phyloP scores from a whole-genome alignment of 2,797 vertebrate genomes.

The Catamblyrhynchus diadema region DNA sequence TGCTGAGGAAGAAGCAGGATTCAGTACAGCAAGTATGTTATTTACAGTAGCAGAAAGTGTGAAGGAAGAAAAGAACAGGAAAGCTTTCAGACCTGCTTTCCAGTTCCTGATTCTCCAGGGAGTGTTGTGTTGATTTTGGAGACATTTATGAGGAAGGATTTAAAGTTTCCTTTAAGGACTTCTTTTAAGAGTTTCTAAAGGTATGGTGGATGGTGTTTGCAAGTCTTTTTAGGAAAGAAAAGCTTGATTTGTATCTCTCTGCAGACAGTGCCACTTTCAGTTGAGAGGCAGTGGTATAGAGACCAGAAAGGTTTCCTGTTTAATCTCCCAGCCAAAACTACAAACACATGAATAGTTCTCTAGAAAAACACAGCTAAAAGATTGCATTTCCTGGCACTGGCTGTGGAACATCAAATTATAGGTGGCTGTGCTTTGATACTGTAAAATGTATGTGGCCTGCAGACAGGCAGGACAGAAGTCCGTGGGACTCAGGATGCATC shows the following conservation, averaged over 20 bases:
- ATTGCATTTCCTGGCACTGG: neutral
- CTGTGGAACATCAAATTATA: neutral
- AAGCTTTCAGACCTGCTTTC: constrained; percentile 3
- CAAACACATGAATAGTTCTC: neutral
- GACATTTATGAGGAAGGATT: neutral
- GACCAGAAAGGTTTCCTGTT: neutral
- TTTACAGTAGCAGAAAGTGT: neutral
- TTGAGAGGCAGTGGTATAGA: neutral
- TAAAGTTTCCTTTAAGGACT: neutral
- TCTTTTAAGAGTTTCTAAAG: neutral
- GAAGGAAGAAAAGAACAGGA: neutral
- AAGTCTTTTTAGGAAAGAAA: constrained; percentile 16
- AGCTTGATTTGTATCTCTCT: neutral
- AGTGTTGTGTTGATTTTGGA: constrained; percentile 41
- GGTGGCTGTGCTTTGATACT: neutral
- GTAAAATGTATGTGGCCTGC: neutral
- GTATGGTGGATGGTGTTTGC: neutral
- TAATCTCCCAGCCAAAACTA: neutral
- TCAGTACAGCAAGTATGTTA: neutral
- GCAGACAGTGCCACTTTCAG: neutral
- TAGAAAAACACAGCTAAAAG: neutral
- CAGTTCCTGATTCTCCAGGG: constrained; percentile 2
- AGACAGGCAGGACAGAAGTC: neutral
- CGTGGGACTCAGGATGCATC: neutral
- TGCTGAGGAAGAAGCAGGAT: neutral